phyloP scores from a whole-genome alignment of 2,113 vertebrate species.

The Eubucco bourcierii region DNA sequence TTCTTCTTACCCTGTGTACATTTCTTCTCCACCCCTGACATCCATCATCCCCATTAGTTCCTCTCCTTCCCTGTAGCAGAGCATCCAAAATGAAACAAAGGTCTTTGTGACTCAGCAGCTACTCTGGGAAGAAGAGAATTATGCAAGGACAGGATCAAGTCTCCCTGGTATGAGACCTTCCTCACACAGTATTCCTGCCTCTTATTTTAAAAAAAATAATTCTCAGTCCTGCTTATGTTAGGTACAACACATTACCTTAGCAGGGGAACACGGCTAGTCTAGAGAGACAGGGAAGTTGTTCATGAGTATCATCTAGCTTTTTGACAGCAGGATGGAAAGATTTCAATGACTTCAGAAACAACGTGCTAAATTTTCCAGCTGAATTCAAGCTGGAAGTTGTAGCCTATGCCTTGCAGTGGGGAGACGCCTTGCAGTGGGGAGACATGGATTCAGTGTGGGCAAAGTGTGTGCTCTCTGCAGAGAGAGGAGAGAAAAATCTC shows the following conservation, averaged over 20 bases:
- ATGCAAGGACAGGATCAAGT: neutral
- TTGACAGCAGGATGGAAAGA: neutral
- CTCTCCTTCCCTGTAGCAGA: neutral
- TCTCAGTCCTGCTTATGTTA: neutral
- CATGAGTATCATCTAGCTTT: neutral
- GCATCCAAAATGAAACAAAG: neutral
- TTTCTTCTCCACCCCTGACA: neutral
- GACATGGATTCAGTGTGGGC: neutral
- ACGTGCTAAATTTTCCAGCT: neutral
- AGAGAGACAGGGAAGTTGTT: neutral
- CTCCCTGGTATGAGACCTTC: neutral
- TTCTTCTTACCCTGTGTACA: neutral
- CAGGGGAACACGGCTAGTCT: neutral
- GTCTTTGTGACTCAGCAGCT: neutral
- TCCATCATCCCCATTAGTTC: neutral
- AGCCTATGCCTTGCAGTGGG: neutral
- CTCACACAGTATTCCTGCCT: neutral
- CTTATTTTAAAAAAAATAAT: neutral
- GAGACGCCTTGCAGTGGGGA: neutral
- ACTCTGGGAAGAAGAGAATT: neutral
- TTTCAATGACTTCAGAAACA: neutral
- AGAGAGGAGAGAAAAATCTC: neutral
- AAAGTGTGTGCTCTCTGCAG: neutral
- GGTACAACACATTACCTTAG: neutral
- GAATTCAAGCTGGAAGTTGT: neutral